A percentile compares a stretch with the other conserved stretches of the same genome.
Evolutionary conservation across 2,888 invertebrate genomes (phyloP).

Genomic region (Saturnia japonica): DNA sequence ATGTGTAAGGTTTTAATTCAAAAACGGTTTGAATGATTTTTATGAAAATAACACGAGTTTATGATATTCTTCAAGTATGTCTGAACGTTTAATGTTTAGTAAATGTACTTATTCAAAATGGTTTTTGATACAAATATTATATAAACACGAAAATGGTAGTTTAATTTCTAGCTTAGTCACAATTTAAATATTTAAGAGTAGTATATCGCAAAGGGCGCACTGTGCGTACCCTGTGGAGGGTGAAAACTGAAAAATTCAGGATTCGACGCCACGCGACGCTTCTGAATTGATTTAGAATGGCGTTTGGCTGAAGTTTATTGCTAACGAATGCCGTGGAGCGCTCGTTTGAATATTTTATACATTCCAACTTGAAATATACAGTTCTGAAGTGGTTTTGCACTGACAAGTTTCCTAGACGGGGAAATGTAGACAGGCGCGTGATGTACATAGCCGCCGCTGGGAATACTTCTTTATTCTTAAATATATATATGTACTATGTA

Average conservation of each 20-base stretch:
- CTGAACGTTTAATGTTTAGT: too few species aligned
- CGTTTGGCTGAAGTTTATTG: slow-evolving; percentile 24
- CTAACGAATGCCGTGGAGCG: slow-evolving; percentile 24
- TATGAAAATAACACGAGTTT: too few species aligned
- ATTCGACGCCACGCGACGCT: slow-evolving; percentile 9
- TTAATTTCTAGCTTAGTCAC: neutral
- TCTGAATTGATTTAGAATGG: slow-evolving; percentile 29
- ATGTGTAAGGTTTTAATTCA: too few species aligned
- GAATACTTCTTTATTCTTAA: slow-evolving; percentile 6
- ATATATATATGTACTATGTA: neutral
- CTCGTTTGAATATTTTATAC: slow-evolving; percentile 18
- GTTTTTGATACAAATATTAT: neutral
- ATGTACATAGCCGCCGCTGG: neutral
- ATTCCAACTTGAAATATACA: slow-evolving; percentile 11
- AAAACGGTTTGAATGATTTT: too few species aligned
- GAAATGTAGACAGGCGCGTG: neutral
- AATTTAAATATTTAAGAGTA: neutral
- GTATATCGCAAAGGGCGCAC: neutral
- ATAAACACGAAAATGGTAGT: neutral
- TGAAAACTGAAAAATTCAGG: slow-evolving; percentile 20
- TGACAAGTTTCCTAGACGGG: neutral
- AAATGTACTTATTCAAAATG: too few species aligned
- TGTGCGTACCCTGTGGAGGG: neutral
- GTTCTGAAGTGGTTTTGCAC: slow-evolving; percentile 4
- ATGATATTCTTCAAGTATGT: too few species aligned